A percentile compares a stretch with the other conserved stretches of the same genome.
phyloP scores from a whole-genome alignment of 2,888 invertebrate species.

The Petrolisthes cinctipes region DNA sequence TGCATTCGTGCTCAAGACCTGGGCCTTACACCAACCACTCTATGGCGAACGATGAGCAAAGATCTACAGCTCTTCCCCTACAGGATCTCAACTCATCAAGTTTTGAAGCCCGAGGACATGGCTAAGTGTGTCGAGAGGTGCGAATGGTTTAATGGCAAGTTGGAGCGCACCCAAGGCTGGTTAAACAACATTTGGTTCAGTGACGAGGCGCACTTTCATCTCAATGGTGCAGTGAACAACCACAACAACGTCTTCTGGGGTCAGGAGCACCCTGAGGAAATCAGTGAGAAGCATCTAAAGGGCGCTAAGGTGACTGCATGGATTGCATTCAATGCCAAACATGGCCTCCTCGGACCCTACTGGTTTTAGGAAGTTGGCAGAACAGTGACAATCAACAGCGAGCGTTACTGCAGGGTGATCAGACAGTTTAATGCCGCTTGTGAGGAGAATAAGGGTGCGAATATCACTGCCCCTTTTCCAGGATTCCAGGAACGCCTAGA shows the following conservation, averaged over 20 bases:
- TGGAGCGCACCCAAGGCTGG: background rate
- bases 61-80: background rate
- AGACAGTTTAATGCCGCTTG: no score
- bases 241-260: constrained; percentile 27
- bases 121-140: background rate
- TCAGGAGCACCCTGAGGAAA: background rate
- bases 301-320: constrained; percentile 25
- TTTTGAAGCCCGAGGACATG: background rate
- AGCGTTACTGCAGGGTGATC: no score
- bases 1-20: no score
- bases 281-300: constrained; percentile 11
- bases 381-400: constrained; percentile 21
- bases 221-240: no score
- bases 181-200: no score
- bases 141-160: background rate
- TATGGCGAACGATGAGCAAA: background rate
- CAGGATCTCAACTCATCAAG: no score
- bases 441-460: no score
- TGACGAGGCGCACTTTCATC: no score
- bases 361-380: constrained; percentile 24
- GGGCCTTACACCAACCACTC: no score
- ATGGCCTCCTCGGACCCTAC: constrained; percentile 27
- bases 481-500: no score
- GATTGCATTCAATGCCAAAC: constrained; percentile 29
- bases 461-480: no score